Evolutionary conservation across 2,797 vertebrate genomes (phyloP), one percentile per base, ranked within the genome.

Genomic region (Choloepus didactylus): DNA sequence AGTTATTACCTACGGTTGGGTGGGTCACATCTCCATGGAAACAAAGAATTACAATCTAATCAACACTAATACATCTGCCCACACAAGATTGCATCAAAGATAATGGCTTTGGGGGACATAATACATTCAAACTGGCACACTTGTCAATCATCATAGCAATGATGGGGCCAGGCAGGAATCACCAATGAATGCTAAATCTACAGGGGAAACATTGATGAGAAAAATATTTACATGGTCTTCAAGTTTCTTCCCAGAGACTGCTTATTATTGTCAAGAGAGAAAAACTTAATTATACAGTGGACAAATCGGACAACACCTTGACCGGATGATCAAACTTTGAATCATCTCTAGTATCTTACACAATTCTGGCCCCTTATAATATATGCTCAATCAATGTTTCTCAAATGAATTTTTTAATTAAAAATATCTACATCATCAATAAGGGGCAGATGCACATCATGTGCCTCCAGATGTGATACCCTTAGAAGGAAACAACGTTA

Each of bases 331-430:
- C 60, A 70, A 88, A 70, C 60, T 27, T 49, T 56, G 41, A 25
- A 46, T 86, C 67, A 46, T 38, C 44, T 54, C 56, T 73, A n/a
- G 31, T 85, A 49, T 85, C 51, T 87, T 66, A 44, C 62, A 79
- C 60, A 75, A 19, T 76, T 87, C 59, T n/a, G 89, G 64, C 25
- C 46, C 75, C 54, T 87, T 51, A 38, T 44, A 44, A 67, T 41
- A 82, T 56, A 59, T 86, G 85, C 69, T 93, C 62, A 97, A n/a
- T 88, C 94, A 89, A 80, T 92, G 85, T 41, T 96, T 92, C 85
- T 83, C 87, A 81, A 85, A 51, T 77, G 51, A 92, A 60, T 85
- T 88, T 88, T 79, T 93, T 72, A 93, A 90, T 70, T 72, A 75
- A 60, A 67, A 91, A 88, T 81, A 56, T 56, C 3, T 15, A 56